Evolutionary conservation across 2,113 vertebrate species (phyloP).

Genomic region (Pantherophis guttatus): DNA sequence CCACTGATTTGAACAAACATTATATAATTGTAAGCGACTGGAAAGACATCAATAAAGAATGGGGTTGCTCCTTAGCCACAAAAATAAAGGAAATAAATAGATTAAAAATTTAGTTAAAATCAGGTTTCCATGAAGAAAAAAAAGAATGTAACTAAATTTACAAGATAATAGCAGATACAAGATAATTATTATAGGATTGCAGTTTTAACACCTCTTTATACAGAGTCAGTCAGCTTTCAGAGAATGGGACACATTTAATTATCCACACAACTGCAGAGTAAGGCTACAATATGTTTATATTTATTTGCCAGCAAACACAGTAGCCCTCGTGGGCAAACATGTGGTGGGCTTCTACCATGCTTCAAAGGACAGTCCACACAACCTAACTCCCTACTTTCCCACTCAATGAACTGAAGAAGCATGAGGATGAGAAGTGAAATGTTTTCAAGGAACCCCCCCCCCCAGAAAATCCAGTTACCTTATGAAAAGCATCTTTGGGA

Average conservation of each 20-base stretch:
- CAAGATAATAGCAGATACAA: neutral
- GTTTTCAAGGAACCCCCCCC: neutral
- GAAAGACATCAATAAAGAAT: neutral
- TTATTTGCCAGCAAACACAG: neutral
- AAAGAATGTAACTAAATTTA: neutral
- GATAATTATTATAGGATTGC: neutral
- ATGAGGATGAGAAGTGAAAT: neutral
- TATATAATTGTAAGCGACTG: neutral
- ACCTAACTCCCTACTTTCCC: neutral
- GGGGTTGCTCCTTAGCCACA: neutral
- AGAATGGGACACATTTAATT: neutral
- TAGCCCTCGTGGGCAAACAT: neutral
- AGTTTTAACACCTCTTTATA: neutral
- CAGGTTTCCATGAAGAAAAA: neutral
- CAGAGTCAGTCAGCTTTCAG: neutral
- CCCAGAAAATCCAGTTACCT: neutral
- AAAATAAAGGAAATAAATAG: neutral
- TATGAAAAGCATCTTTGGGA: neutral
- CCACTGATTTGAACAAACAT: neutral
- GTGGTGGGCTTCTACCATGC: neutral
- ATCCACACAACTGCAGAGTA: neutral
- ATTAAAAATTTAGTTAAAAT: neutral
- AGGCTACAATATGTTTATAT: neutral
- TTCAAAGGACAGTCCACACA: neutral
- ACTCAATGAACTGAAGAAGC: neutral